Conservation (phyloP, 2,113 vertebrate genomes). For the Rhinopomastus cyanomelas region DNA sequence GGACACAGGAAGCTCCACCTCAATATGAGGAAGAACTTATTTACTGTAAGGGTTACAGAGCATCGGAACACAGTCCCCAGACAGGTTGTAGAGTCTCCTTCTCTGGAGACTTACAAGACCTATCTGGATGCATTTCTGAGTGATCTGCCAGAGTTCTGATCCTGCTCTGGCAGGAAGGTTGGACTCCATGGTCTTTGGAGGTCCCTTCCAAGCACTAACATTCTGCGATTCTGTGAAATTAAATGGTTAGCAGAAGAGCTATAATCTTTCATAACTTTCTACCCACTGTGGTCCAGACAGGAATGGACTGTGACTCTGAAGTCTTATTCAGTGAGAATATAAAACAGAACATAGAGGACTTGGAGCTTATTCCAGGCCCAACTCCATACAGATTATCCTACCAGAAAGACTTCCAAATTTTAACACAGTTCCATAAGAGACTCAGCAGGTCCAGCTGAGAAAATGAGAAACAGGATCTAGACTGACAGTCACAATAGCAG, state of each 20-base stretch:
- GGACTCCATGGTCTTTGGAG: too few species aligned
- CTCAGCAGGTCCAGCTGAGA: neutral
- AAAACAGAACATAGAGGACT: neutral
- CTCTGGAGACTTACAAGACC: too few species aligned
- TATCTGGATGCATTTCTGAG: too few species aligned
- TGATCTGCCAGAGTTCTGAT: too few species aligned
- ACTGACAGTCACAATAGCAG: rapidly evolving
- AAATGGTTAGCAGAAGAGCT: neutral
- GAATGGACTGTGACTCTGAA: neutral
- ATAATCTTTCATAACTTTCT: neutral
- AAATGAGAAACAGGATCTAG: neutral
- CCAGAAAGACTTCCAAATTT: neutral
- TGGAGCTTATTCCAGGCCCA: neutral
- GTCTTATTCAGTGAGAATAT: neutral
- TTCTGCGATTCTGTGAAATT: neutral
- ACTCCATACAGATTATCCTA: neutral
- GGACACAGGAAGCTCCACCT: too few species aligned
- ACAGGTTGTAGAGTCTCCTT: too few species aligned
- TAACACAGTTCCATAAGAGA: neutral
- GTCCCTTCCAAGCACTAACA: too few species aligned
- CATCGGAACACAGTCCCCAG: too few species aligned
- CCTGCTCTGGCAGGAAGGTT: too few species aligned
- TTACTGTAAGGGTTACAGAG: too few species aligned
- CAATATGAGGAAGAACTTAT: too few species aligned
- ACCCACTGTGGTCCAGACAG: neutral